A percentile compares a stretch with the other conserved stretches of the same genome.
Conservation (phyloP, 1,140 invertebrate genomes). For the Telenomus remus region DNA sequence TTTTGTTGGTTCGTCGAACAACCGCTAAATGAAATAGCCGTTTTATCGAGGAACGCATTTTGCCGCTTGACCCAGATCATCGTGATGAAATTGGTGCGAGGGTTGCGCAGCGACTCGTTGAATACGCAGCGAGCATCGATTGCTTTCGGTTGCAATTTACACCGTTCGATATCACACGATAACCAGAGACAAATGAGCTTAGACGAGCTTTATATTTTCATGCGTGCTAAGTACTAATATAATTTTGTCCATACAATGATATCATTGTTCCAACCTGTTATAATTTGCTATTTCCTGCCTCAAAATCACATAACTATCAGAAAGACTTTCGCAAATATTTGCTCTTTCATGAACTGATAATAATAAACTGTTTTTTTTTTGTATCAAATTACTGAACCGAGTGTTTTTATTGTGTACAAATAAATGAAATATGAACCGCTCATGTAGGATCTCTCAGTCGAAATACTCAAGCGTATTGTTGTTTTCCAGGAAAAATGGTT, state of each 20-base stretch:
- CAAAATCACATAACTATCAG: no score
- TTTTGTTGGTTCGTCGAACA: slow-evolving; percentile 48
- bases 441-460: no score
- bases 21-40: slow-evolving; percentile 62
- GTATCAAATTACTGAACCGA: no score
- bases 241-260: neutral
- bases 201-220: slow-evolving; percentile 27
- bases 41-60: slow-evolving; percentile 45
- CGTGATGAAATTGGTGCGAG: slow-evolving; percentile 65
- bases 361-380: no score
- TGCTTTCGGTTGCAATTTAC: slow-evolving; percentile 64
- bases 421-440: no score
- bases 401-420: no score
- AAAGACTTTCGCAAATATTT: no score
- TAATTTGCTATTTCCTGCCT: neutral
- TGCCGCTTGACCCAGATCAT: slow-evolving; percentile 52
- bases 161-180: slow-evolving; percentile 54
- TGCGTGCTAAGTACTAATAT: slow-evolving; percentile 9
- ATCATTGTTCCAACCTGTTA: neutral
- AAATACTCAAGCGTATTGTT: no score
- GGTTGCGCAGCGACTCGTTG: slow-evolving; percentile 56
- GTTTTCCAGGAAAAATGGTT: no score
- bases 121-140: slow-evolving; percentile 62
- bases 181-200: slow-evolving; percentile 43
- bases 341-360: no score